phyloP scores from a whole-genome alignment of 2,888 invertebrate species.

The Platynereis dumerilii region DNA sequence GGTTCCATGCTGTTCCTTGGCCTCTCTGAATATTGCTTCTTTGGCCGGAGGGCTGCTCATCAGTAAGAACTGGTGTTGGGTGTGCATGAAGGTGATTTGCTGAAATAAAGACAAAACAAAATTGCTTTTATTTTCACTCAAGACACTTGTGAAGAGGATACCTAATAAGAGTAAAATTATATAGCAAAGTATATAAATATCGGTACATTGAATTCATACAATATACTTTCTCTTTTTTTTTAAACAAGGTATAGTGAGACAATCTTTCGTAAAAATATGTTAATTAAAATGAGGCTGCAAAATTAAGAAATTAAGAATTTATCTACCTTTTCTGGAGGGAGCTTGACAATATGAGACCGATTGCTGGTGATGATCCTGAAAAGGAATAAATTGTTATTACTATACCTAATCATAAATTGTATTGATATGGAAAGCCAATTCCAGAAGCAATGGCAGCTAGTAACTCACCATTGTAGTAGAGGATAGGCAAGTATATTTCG shows the following conservation, averaged over 20 bases:
- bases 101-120: conserved; percentile 32
- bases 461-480: conserved; percentile 55
- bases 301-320: too few species aligned
- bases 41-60: conserved; percentile 55
- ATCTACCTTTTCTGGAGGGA: conserved; percentile 48
- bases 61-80: conserved; percentile 58
- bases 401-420: neutral
- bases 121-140: too few species aligned
- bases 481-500: conserved; percentile 48
- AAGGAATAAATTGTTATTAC: conserved; percentile 19
- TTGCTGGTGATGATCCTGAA: conserved; percentile 58
- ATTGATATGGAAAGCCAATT: neutral
- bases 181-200: too few species aligned
- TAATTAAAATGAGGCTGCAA: too few species aligned
- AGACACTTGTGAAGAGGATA: too few species aligned
- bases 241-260: too few species aligned
- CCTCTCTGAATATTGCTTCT: conserved; percentile 49
- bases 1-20: conserved; percentile 48
- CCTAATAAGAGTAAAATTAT: too few species aligned
- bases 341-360: conserved; percentile 57
- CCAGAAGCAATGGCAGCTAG: too few species aligned
- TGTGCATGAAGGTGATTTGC: conserved; percentile 52
- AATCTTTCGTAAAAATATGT: too few species aligned
- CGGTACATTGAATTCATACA: too few species aligned
- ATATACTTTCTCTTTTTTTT: too few species aligned